phyloP scores from a whole-genome alignment of 2,888 invertebrate species.

The Euzophera pinguis region DNA sequence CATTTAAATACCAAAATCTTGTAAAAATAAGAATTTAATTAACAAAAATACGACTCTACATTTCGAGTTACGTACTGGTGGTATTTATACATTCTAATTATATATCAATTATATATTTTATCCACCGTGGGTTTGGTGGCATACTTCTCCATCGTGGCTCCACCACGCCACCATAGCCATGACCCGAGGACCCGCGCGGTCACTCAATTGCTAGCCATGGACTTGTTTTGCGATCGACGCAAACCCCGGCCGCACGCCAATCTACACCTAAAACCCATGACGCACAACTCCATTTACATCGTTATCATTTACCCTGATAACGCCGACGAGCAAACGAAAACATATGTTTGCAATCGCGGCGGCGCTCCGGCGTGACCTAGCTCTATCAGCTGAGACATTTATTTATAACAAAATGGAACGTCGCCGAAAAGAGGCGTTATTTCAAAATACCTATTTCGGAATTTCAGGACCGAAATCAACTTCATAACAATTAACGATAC shows the following conservation, averaged over 20 bases:
- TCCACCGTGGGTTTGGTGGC: not conserved
- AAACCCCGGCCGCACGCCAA: constrained; percentile 31
- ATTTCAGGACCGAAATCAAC: constrained; percentile 80
- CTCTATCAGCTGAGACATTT: constrained; percentile 20
- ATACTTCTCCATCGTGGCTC: not conserved
- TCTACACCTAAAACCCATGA: constrained; percentile 37
- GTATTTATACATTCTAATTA: not conserved
- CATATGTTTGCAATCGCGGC: constrained; percentile 31
- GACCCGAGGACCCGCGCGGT: constrained; percentile 53
- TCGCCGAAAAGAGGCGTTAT: constrained; percentile 69
- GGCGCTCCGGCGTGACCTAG: constrained; percentile 24
- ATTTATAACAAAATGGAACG: not conserved
- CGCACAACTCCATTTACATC: constrained; percentile 45
- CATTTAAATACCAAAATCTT: too few species aligned
- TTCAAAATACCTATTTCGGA: constrained; percentile 78
- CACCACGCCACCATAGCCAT: constrained; percentile 24
- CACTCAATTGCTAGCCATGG: constrained; percentile 57
- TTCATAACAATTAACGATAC: constrained; percentile 81
- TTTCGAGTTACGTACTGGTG: not conserved
- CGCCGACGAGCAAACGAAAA: constrained; percentile 45
- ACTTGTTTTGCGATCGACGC: constrained; percentile 56
- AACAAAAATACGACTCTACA: not conserved
- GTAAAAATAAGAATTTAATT: too few species aligned
- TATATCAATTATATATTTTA: not conserved
- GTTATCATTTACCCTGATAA: constrained; percentile 70